Percentiles rank a stretch among this genome's conserved stretches.
phyloP scores from a whole-genome alignment of 2,888 invertebrate species.

The Sturmia bella region DNA sequence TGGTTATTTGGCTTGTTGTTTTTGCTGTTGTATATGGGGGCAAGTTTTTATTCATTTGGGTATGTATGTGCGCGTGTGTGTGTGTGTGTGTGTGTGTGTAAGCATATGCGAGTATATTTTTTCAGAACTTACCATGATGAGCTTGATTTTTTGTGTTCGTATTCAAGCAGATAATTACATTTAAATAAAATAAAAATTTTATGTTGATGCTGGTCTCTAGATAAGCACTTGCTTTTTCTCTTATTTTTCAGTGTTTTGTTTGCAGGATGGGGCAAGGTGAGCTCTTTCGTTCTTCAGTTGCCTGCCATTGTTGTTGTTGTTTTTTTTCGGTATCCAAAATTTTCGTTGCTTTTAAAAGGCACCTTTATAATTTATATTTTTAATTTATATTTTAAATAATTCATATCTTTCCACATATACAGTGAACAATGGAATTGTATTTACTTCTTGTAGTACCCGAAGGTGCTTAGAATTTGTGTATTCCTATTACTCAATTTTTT shows the following conservation, averaged over 20 bases:
- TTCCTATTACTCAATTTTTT: no score
- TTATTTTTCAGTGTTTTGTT: constrained; percentile 31
- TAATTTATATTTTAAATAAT: constrained; percentile 56
- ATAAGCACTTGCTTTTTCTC: constrained; percentile 17
- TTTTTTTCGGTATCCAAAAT: constrained; percentile 28
- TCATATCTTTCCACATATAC: constrained; percentile 9
- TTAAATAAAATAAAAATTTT: constrained; percentile 82
- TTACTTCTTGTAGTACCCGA: no score
- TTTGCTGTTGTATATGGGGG: constrained; percentile 70
- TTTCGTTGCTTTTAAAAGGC: constrained; percentile 54
- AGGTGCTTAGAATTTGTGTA: no score
- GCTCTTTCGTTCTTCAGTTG: constrained; percentile 10
- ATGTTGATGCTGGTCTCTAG: constrained; percentile 72
- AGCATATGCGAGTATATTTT: constrained; percentile 49
- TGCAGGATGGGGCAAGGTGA: not conserved
- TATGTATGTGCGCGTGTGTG: constrained; percentile 63
- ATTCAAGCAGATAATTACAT: constrained; percentile 82
- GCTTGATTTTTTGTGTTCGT: constrained; percentile 76
- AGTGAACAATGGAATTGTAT: constrained; percentile 7
- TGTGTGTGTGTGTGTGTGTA: constrained; percentile 23
- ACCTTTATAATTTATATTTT: constrained; percentile 61
- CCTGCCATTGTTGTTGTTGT: constrained; percentile 61
- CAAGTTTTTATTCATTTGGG: constrained; percentile 71
- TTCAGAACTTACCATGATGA: constrained; percentile 76
- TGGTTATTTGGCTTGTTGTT: constrained; percentile 47